Evolutionary conservation across 2,888 invertebrate genomes (phyloP).

Genomic region (Piscicola geometra): DNA sequence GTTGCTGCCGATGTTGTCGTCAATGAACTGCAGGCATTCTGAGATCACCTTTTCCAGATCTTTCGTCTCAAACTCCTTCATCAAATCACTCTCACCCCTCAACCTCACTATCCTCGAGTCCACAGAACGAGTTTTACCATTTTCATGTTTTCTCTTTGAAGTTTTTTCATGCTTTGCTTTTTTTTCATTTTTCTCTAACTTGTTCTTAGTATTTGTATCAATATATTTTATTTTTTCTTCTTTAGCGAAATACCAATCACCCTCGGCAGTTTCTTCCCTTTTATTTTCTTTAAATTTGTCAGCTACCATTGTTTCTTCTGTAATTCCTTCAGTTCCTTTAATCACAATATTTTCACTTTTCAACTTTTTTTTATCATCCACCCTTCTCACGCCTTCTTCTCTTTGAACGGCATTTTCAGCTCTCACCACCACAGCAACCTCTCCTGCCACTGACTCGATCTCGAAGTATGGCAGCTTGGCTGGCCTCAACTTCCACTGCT

Average conservation of each 20-base stretch:
- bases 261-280: too few species aligned
- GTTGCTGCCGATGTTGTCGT: neutral
- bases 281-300: too few species aligned
- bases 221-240: too few species aligned
- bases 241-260: too few species aligned
- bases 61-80: neutral
- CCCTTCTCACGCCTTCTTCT: neutral
- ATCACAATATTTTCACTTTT: neutral
- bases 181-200: too few species aligned
- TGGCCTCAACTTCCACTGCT: neutral
- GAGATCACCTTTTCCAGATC: constrained; percentile 4
- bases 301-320: too few species aligned
- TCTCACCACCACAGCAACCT: neutral
- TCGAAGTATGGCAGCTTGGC: constrained; percentile 3
- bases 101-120: neutral
- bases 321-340: neutral
- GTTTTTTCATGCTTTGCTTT: too few species aligned
- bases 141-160: too few species aligned
- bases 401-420: neutral
- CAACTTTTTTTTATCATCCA: neutral
- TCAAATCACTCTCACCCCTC: neutral
- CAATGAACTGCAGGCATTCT: constrained; percentile 3
- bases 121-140: neutral
- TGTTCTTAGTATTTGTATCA: too few species aligned
- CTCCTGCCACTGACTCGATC: neutral